phyloP scores from a whole-genome alignment of 2,113 vertebrate species.

The Gallinago media region DNA sequence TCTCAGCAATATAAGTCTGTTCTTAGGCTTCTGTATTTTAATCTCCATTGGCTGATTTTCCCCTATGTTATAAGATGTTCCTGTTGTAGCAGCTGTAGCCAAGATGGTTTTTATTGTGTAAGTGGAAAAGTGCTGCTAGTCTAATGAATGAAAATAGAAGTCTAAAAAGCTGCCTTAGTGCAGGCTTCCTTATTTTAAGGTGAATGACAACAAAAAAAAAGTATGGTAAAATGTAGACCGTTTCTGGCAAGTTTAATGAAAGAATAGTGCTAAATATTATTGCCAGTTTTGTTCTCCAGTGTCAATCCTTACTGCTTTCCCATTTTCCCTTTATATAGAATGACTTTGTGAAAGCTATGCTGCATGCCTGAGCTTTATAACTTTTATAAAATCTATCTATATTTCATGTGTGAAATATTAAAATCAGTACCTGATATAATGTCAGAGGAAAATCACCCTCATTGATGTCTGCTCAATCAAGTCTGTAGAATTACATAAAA shows the following conservation, averaged over 20 bases:
- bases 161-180: not conserved
- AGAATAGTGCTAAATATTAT: not conserved
- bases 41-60: conserved; percentile 47
- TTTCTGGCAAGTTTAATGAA: not conserved
- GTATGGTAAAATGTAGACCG: not conserved
- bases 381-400: not conserved
- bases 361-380: not conserved
- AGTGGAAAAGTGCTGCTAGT: conserved; percentile 58
- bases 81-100: conserved; percentile 28
- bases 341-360: not conserved
- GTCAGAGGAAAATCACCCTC: not conserved
- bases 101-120: not conserved
- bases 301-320: not conserved
- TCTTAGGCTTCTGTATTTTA: conserved; percentile 20
- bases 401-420: not conserved
- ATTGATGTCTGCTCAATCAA: not conserved
- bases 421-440: not conserved
- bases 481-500: not conserved
- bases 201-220: not conserved
- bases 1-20: conserved; percentile 31
- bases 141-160: not conserved
- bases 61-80: conserved; percentile 10
- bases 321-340: not conserved
- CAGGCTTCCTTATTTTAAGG: not conserved
- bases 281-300: not conserved